phyloP scores from a whole-genome alignment of 2,113 vertebrate species.

The Gavia stellata region DNA sequence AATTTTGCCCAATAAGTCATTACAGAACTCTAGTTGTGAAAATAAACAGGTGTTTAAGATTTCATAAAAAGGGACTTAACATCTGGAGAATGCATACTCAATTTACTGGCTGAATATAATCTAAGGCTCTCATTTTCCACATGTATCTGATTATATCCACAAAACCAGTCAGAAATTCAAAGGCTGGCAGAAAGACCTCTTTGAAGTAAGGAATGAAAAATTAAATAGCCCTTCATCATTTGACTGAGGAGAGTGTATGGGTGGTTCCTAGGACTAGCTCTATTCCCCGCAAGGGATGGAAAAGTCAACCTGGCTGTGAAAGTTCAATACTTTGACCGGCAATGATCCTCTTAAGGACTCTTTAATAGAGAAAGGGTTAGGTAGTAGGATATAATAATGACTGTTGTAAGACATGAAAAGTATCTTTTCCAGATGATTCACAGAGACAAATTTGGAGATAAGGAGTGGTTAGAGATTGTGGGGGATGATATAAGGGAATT shows the following conservation, averaged over 20 bases:
- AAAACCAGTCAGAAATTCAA: not conserved
- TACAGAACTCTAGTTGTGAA: not conserved
- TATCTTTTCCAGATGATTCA: not conserved
- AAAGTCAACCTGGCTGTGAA: not conserved
- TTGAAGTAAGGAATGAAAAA: not conserved
- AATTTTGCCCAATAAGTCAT: not conserved
- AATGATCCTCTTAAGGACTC: not conserved
- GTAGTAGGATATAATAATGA: not conserved
- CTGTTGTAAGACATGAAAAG: not conserved
- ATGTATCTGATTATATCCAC: not conserved
- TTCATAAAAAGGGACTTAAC: not conserved
- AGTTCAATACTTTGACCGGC: not conserved
- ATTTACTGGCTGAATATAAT: not conserved
- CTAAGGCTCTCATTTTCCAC: not conserved
- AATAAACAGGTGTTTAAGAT: not conserved
- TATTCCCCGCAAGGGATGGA: not conserved
- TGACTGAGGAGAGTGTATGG: not conserved
- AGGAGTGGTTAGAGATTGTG: not conserved
- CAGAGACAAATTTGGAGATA: not conserved
- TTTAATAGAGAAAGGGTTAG: not conserved
- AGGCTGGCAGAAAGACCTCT: not conserved
- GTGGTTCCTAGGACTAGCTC: not conserved
- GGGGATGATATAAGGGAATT: not conserved
- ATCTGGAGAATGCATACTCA: not conserved
- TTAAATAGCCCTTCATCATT: not conserved